Evolutionary conservation across 2,797 vertebrate species (phyloP), one percentile per base, ranked within the genome.

Genomic region (Loris lydekkerianus): DNA sequence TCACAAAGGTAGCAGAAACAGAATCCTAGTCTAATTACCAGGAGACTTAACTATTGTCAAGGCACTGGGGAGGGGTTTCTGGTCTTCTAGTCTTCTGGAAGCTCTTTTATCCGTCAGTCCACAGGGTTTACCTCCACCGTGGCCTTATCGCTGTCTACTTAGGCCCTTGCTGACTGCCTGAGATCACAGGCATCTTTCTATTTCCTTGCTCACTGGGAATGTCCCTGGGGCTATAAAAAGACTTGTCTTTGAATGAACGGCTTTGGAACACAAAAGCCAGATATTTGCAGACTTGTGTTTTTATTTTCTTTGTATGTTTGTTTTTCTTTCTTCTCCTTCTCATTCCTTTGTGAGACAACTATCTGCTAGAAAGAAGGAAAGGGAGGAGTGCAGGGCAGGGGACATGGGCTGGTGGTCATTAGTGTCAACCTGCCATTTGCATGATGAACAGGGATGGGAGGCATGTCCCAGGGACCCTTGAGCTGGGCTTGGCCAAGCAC

Each of bases 71-170:
- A 13, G 31, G 9, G 37, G 21, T 23, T 27, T 43, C 56, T 53
- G 2, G 17, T 23, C 73, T 49, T 31, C 61, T 3, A 13, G 5
- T 13, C 21, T 10, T 85, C 75, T 53, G n/a, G 65, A n/a, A 67
- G 43, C 10, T 21, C 13, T 14, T 1, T 29, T 27, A 21, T 58
- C 61, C 14, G 56, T 17, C 40, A 61, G n/a, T 15, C 58, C n/a
- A 10, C 7, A 0, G 23, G 31, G 70, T 11, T 34, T 2, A 4
- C 49, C 70, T 76, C 25, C 7, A 20, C 20, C 2, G 3, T 23
- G 25, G 31, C 4, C 25, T 72, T 4, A 0, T 2, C 2, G 2
- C 20, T 49, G 8, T 13, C 29, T 34, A 9, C 0, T 0, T 8
- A 5, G 31, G 20, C 70, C 23, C 49, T 23, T 6, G 40, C 69